Evolutionary conservation across 2,888 invertebrate species (phyloP).

Genomic region (Ditula angustiorana): DNA sequence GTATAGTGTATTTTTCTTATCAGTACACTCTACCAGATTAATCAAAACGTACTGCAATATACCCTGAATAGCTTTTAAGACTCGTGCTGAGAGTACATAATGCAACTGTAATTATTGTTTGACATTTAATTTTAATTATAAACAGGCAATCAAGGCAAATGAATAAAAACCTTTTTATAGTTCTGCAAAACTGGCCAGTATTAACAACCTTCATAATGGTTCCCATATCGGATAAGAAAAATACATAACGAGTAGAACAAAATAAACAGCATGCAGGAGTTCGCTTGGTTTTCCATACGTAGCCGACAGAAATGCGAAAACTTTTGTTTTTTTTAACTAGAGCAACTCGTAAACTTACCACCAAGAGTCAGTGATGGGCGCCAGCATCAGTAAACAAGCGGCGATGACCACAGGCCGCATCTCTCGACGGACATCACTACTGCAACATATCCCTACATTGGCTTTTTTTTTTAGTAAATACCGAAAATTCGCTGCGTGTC

Average conservation of each 20-base stretch:
- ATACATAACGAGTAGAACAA: no score
- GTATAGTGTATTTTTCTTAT: no score
- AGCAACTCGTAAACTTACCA: constrained; percentile 89
- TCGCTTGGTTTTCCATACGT: not conserved
- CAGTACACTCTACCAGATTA: no score
- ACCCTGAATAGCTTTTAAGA: no score
- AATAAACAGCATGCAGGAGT: not conserved
- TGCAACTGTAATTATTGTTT: not conserved
- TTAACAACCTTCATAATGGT: not conserved
- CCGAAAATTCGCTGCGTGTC: constrained; percentile 75
- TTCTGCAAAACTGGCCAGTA: not conserved
- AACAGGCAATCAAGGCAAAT: no score
- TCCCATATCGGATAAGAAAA: not conserved
- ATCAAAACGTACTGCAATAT: no score
- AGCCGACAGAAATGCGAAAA: not conserved
- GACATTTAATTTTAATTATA: not conserved
- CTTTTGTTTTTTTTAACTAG: not conserved
- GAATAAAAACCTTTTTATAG: no score
- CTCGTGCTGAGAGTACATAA: not conserved
- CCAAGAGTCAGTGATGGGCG: constrained; percentile 95
- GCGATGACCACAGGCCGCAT: constrained; percentile 93
- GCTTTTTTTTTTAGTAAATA: constrained; percentile 61
- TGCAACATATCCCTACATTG: constrained; percentile 22
- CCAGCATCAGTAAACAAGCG: constrained; percentile 93
- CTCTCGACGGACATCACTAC: constrained; percentile 78